A percentile compares a stretch with the other conserved stretches of the same genome.
Conservation (phyloP, 2,797 vertebrate genomes). For the Chloroceryle amazona region DNA sequence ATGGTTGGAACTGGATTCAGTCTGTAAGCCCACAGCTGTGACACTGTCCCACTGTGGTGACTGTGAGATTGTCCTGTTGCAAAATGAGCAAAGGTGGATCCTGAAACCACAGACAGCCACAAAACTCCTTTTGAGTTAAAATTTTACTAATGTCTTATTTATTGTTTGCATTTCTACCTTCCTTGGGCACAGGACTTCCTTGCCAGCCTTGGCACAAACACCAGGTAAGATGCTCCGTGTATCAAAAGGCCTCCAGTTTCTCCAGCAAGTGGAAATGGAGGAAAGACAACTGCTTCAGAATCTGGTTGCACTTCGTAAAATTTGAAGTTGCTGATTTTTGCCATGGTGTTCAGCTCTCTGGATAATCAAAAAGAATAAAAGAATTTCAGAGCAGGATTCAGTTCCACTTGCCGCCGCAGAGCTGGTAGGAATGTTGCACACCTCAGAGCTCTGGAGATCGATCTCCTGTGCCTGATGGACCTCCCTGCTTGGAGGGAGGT, state of each 20-base stretch:
- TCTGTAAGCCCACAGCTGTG: rapidly evolving
- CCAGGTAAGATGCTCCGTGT: too few relatives aligned
- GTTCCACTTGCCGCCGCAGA: rapidly evolving
- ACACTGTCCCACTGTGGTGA: rapidly evolving
- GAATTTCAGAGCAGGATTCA: background rate
- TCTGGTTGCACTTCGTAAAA: background rate
- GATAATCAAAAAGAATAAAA: background rate
- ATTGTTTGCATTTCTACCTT: background rate
- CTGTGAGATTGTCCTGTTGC: background rate
- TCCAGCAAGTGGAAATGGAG: background rate
- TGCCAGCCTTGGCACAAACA: background rate
- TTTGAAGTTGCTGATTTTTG: background rate
- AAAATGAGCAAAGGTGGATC: background rate
- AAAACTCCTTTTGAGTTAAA: background rate
- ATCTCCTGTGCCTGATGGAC: background rate
- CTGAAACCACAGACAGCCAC: background rate
- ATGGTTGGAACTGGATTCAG: background rate
- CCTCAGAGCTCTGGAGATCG: rapidly evolving
- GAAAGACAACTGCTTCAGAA: background rate
- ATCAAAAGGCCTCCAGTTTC: background rate
- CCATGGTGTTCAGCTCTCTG: background rate
- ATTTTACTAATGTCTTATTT: background rate
- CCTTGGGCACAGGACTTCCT: background rate
- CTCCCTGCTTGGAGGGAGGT: too few relatives aligned
- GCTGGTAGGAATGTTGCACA: background rate